Evolutionary conservation across 2,113 vertebrate species (phyloP), one percentile per base, ranked within the genome.

Genomic region (Bagarius yarrelli): DNA sequence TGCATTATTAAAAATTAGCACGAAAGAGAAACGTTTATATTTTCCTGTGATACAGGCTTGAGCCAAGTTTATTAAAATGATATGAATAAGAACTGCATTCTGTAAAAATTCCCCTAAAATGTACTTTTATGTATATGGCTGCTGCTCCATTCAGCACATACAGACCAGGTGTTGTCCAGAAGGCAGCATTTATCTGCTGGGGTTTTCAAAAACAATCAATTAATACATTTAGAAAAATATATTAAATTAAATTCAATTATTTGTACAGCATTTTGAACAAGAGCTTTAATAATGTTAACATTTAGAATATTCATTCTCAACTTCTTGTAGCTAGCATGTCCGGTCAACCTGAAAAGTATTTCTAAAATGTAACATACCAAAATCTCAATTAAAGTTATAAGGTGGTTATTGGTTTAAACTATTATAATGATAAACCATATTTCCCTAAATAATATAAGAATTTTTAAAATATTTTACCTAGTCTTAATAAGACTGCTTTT

Each of bases 31-130:
- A 23, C 8, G 34, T 66, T 66, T 66, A 23, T 36, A 61, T 16
- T 61, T 30, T 16, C 60, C 30, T 40, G 63, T 36, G 3, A 66
- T 66, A 34, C 63, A 66, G 34, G 34, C 63, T 40, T 40, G 63
- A 66, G 63, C 63, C 63, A 66, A 66, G 19, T 66, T 66, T 34
- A 66, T 40, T 21, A 66, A 36, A 19, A 40, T 66, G 8, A 66
- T 40, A 23, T 9, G 21, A 59, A 59, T n/a, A 59, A 23, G 56
- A n/a, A 59, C 56, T 8, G 56, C 56, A 59, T 59, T 59, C 56
- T 59, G 9, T n/a, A 59, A 23, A 25, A 23, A n/a, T 23, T n/a
- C 8, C 23, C 19, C 56, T 23, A 59, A 59, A 59, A 11, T n/a
- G 23, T 59, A 59, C 56, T 59, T 59, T 55, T 55, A 55, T 55